Evolutionary conservation across 2,797 vertebrate species (phyloP).

Genomic region (Scolopax bukidnonensis): DNA sequence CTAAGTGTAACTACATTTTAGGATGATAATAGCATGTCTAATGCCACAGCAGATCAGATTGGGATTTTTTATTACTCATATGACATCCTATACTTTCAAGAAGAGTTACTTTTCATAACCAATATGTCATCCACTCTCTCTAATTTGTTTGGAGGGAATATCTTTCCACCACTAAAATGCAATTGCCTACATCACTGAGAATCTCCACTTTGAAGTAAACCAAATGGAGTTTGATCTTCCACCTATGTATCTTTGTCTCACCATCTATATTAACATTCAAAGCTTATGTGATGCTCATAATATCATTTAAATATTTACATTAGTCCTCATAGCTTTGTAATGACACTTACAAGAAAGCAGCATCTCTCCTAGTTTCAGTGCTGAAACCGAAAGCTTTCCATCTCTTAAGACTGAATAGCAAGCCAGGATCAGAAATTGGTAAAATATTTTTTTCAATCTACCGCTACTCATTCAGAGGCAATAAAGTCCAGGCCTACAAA

Average conservation of each 20-base stretch:
- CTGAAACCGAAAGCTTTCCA: not conserved
- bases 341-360: not conserved
- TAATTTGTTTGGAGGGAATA: not conserved
- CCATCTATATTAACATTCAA: not conserved
- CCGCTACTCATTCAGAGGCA: not conserved
- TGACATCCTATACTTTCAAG: not conserved
- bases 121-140: not conserved
- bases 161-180: not conserved
- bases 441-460: not conserved
- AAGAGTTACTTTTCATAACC: not conserved
- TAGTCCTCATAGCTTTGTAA: not conserved
- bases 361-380: not conserved
- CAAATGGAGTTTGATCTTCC: not conserved
- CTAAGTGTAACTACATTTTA: not conserved
- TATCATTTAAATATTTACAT: not conserved
- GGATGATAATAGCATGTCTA: not conserved
- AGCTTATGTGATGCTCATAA: not conserved
- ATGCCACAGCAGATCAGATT: not conserved
- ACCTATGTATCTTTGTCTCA: not conserved
- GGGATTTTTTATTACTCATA: not conserved
- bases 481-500: not conserved
- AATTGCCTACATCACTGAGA: not conserved
- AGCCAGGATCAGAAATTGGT: not conserved
- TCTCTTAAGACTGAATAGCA: not conserved
- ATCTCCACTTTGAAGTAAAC: not conserved